Conservation (phyloP, 2,797 vertebrate genomes). For the Melanotaenia trifasciata region DNA sequence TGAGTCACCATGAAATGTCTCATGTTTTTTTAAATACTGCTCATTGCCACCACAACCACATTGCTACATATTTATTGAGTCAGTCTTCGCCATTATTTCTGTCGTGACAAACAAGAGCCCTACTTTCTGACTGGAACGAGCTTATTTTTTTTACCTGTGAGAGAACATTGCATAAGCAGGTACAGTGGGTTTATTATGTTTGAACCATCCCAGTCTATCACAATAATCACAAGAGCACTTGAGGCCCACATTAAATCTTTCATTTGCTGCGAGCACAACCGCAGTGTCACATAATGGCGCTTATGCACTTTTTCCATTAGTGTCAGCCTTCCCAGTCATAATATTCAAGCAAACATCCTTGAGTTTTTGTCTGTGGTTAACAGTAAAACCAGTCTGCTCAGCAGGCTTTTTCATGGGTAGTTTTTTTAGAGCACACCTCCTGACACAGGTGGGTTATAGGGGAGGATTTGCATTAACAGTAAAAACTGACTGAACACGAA, state of each 20-base stretch:
- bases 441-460: conserved; percentile 36
- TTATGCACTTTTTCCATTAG: conserved; percentile 55
- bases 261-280: conserved; percentile 43
- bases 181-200: conserved; percentile 56
- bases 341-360: conserved; percentile 30
- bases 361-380: conserved; percentile 26
- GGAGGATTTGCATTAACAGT: conserved; percentile 42
- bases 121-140: conserved; percentile 1
- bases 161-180: conserved; percentile 59
- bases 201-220: conserved; percentile 45
- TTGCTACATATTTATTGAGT: conserved; percentile 7
- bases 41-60: conserved; percentile 1
- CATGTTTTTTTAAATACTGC: not conserved
- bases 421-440: conserved; percentile 24
- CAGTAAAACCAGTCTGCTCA: conserved; percentile 22
- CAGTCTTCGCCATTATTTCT: conserved; percentile 2
- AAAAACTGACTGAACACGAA: conserved; percentile 36
- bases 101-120: not conserved
- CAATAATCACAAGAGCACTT: conserved; percentile 64
- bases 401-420: not conserved
- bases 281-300: conserved; percentile 60
- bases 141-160: conserved; percentile 28
- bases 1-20: not conserved
- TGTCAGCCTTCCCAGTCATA: conserved; percentile 39
- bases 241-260: conserved; percentile 58